Base-by-base conservation (phyloP, 2,888 invertebrate species). In the Caenorhabditis sp. region DNA sequence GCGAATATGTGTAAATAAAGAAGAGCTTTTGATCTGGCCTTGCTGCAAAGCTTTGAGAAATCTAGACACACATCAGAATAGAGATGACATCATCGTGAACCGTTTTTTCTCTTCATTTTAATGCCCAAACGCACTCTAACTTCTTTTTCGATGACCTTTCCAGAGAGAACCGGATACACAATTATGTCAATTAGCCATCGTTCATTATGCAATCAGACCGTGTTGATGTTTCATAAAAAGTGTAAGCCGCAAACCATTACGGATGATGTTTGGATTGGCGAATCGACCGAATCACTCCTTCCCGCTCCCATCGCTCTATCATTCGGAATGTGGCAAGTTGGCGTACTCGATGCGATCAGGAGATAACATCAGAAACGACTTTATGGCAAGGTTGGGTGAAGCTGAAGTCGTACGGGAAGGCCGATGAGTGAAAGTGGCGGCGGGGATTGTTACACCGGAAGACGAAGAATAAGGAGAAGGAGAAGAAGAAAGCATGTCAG, bases 1-100 rank as follows among this genome's bases (percentile, higher is more conserved):
- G 15, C 32, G 4, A 39, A 17, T 71, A 62, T 71, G 55, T 71
- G 71, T 71, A 71, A 72, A 72, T 72, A 72, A 72, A 63, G 53
- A 59, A 35, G 26, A 53, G 24, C 41, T 58, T 68, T 55, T 20
- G 15, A 2, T 50, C 15, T 2, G 39, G 9, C 37, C 8, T 27
- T 27, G 8, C 43, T n/a, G 32, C 20, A 15, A n/a, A 24, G 27
- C 17, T 13, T 26, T 46, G 45, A 46, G n/a, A 46, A 8, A 17
- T 3, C 5, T 22, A 11, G 9, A 24, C 2, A 27, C 15, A 2
- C 48, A 48, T n/a, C 30, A 27, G 48, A 48, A 30, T 27, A 48
- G 2, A 26, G 3, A 15, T n/a, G n/a, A 17, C 8, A 17, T 41
- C 41, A 17, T 1, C 41, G 41, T 9, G 22, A 11, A 22, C 43